Evolutionary conservation across 2,113 vertebrate species (phyloP).

Genomic region (Pachypanchax playfairii): DNA sequence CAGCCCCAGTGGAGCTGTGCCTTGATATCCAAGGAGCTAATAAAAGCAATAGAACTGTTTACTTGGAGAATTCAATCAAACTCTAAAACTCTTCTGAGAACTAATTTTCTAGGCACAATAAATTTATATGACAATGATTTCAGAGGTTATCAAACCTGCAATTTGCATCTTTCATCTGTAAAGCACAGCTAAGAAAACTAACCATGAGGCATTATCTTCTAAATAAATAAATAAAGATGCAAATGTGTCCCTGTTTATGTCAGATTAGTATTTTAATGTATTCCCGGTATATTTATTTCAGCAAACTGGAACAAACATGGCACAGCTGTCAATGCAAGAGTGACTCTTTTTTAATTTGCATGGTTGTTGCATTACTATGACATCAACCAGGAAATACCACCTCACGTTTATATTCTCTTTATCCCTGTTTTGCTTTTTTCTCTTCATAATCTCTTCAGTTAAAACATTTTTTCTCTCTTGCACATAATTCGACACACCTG

Average conservation of each 20-base stretch:
- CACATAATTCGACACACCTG: slow-evolving; percentile 81
- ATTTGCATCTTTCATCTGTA: slow-evolving; percentile 35
- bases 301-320: slow-evolving; percentile 2
- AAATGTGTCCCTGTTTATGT: background rate
- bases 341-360: slow-evolving; percentile 48
- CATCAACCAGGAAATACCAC: slow-evolving; percentile 46
- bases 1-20: slow-evolving; percentile 86
- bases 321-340: background rate
- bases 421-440: background rate
- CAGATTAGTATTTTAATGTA: background rate
- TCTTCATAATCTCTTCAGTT: background rate
- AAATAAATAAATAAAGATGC: slow-evolving; percentile 5
- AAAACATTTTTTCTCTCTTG: background rate
- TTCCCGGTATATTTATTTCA: background rate
- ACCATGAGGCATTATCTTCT: background rate
- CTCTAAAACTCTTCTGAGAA: background rate
- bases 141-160: slow-evolving; percentile 17
- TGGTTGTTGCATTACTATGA: slow-evolving; percentile 21
- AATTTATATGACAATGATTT: slow-evolving; percentile 17
- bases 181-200: slow-evolving; percentile 13
- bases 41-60: slow-evolving; percentile 25
- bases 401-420: slow-evolving; percentile 16
- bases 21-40: slow-evolving; percentile 92
- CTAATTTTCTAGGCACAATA: background rate
- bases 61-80: background rate